Base-by-base conservation (phyloP, 1,140 invertebrate genomes). In the Zaprionus davidi region DNA sequence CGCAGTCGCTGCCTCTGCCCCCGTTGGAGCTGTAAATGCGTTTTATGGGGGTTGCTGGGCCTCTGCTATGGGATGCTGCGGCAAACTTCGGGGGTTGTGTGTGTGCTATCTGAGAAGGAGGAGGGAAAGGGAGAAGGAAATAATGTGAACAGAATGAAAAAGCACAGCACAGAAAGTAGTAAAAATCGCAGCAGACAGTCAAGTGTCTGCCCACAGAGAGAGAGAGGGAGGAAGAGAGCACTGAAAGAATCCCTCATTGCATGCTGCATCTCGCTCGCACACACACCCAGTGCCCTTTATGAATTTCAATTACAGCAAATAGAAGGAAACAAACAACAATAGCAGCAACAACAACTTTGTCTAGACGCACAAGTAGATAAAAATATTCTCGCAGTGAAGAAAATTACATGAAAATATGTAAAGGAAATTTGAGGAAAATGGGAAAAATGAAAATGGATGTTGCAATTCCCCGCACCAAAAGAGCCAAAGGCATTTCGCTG, bases 321-420 rank as follows among this genome's bases (percentile, higher is more conserved):
- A 51, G 46, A 20, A 51, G 46, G 20, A 36, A 53, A 28, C 49
- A 22, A 67, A 51, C 36, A 60, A 31, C 65, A 60, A 60, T 13
- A 73, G 36, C 20, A 67, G 41, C 13, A 53, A 44, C 46, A 22
- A 60, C 36, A 62, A 74, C 56, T 59, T 56, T 62, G 83, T 86
- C 83, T 86, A 86, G 83, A 86, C 83, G 67, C 78, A 77, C 76
- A 87, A 86, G 83, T 75, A 83, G 83, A 86, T 83, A 57, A 87
- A 69, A 60, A 63, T 87, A 82, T 74, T 78, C 71, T 72, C 15
- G 46, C 55, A 62, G 11, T 34, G 53, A 57, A 70, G 38, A 34
- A 68, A 73, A 68, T 55, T 68, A 59, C 64, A 72, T 24, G 51
- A 72, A 62, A 67, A 64, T 36, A 53, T 67, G 49, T 44, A 49